Base-by-base conservation (phyloP, 2,888 invertebrate species). In the Nycteola revayana region DNA sequence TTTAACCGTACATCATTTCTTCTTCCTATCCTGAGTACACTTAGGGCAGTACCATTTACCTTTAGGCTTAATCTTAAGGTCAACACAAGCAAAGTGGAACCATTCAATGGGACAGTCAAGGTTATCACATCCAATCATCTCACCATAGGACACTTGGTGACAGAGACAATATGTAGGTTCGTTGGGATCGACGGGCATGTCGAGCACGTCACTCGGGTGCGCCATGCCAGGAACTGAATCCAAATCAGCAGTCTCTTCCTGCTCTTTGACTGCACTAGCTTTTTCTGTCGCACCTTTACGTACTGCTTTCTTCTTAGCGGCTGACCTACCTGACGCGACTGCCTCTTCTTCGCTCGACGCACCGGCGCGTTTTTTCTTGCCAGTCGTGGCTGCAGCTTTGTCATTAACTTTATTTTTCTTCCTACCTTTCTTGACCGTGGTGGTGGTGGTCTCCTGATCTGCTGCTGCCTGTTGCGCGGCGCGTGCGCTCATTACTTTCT, bases 111-210 rank as follows among this genome's bases (percentile, higher is more conserved):
- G 94, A 40, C 95, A 90, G 57, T 95, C 95, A 29, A 93, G 93
- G 81, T 98, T 98, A 83, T 98, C 98, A 90, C 98, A 98, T 48
- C 96, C 96, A 69, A 98, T 97, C 98, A 98, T 98, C 89, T 98
- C 96, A 35, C 98, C 98, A 63, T 97, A 98, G 2, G 97, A 97
- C 29, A 96, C 95, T 91, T 99, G 98, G 80, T 98, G 98, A 70
- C 99, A 99, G 22, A 98, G 89, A 76, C 98, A 99, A 75, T 99
- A 99, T 0, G 98, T 98, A 0, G 99, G 99, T 75, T 99, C 99
- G 71, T 99, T 99, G 0, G 99, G 99, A 90, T 99, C 96, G 0
- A 96, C 96, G 0, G 96, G 96, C 96, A 96, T 96, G 56, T 96
- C 96, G 21, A 96, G 84, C 7, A 96, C 96, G 72, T 96, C 98